These are phyloP conservation scores for Acanthurus leucopareius DNA, from an alignment of 2,797 vertebrate species.

Conservation along the genomic window DNA sequence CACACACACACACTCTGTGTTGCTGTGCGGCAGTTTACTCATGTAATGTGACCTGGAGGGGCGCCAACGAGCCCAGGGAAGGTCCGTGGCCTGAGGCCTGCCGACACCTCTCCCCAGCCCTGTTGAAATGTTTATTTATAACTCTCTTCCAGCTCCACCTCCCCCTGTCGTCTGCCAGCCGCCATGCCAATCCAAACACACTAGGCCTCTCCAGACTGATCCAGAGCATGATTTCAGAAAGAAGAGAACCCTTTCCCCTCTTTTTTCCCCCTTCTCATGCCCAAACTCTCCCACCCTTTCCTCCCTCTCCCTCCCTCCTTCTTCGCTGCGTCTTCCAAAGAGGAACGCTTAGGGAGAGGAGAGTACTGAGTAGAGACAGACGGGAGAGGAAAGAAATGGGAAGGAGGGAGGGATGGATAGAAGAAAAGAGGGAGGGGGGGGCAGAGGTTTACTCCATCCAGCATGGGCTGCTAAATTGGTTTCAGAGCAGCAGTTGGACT, in stretches of 20 bases:
- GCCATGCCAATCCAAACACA: conserved; percentile 91
- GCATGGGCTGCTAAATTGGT: conserved; percentile 87
- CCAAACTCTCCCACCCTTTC: conserved; percentile 69
- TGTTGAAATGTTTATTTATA: conserved; percentile 90
- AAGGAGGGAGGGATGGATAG: conserved; percentile 60
- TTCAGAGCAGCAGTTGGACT: conserved; percentile 88
- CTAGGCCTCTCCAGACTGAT: conserved; percentile 82
- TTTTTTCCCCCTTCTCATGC: conserved; percentile 64
- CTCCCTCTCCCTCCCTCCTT: conserved; percentile 54
- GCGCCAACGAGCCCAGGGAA: conserved; percentile 82
- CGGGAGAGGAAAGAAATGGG: conserved; percentile 54
- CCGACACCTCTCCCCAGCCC: conserved; percentile 88
- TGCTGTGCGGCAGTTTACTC: conserved; percentile 85
- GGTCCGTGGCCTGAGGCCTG: conserved; percentile 80
- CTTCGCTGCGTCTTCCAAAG: conserved; percentile 71
- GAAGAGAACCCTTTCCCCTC: conserved; percentile 79
- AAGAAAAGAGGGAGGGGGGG: conserved; percentile 66
- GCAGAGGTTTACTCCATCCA: conserved; percentile 85
- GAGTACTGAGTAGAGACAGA: conserved; percentile 73
- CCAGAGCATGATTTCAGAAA: conserved; percentile 87
- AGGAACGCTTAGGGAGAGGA: conserved; percentile 66
- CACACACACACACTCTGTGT: conserved; percentile 68
- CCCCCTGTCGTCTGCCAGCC: conserved; percentile 84
- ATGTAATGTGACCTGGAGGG: conserved; percentile 90
- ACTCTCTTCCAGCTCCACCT: conserved; percentile 85